Percentiles rank a stretch among this genome's conserved stretches.
Evolutionary conservation across 2,113 vertebrate genomes (phyloP).

Genomic region (Apus apus): DNA sequence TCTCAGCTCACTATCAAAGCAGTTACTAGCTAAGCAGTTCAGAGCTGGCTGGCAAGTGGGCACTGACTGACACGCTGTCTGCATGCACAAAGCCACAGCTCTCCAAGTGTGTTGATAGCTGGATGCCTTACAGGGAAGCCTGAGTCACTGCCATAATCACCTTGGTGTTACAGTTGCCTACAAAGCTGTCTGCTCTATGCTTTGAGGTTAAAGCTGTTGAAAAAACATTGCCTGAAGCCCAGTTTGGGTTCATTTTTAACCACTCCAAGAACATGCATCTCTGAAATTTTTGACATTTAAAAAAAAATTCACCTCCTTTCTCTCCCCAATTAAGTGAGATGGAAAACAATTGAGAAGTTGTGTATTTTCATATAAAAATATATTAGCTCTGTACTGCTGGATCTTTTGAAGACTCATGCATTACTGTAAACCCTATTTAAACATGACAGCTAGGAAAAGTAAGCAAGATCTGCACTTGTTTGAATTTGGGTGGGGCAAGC

Average conservation of each 20-base stretch:
- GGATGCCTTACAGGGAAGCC: slow-evolving; percentile 64
- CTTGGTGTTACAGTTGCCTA: slow-evolving; percentile 57
- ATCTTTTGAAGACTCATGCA: background rate
- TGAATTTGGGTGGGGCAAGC: background rate
- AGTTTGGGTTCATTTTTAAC: slow-evolving; percentile 34
- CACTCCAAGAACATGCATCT: background rate
- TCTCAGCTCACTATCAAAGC: background rate
- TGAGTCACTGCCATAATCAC: slow-evolving; percentile 68
- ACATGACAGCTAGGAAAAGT: slow-evolving; percentile 19
- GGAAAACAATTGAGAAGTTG: background rate
- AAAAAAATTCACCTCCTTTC: background rate
- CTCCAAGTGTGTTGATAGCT: slow-evolving; percentile 47
- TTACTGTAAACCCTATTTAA: slow-evolving; percentile 35
- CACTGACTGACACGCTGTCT: slow-evolving; percentile 29
- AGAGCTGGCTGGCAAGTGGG: slow-evolving; percentile 29
- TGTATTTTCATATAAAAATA: background rate
- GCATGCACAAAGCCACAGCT: slow-evolving; percentile 1
- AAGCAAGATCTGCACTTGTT: slow-evolving; percentile 24
- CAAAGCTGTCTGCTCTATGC: slow-evolving; percentile 59
- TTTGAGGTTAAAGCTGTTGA: slow-evolving; percentile 56
- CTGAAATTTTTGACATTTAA: slow-evolving; percentile 10
- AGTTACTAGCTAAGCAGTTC: background rate
- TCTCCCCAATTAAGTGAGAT: background rate
- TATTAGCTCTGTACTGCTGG: background rate
- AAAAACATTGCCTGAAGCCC: slow-evolving; percentile 50